Conservation (phyloP, 1,140 invertebrate genomes). For the Lutraria rhynchaena region DNA sequence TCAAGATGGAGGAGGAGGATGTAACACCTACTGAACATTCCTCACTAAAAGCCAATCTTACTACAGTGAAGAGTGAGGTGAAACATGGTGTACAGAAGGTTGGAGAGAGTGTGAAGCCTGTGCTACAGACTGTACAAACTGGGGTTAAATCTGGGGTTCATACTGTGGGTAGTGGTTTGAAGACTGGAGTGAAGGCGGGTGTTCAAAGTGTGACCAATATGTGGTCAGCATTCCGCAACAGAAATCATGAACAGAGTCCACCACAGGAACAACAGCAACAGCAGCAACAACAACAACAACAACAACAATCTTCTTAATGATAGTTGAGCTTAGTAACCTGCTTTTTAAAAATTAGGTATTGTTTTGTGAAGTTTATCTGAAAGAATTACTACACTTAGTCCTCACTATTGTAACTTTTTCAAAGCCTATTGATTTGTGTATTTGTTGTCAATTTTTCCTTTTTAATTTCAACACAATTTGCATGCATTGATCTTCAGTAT, state of each 20-base stretch:
- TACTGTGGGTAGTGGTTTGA: slow-evolving; percentile 64
- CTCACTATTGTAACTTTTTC: no score
- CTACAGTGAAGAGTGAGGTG: slow-evolving; percentile 38
- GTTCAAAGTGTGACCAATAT: slow-evolving; percentile 70
- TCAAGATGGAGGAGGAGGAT: slow-evolving; percentile 5
- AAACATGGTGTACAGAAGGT: slow-evolving; percentile 49
- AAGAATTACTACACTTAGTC: no score
- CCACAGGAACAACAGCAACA: slow-evolving; percentile 1
- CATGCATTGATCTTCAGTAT: no score
- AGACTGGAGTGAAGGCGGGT: slow-evolving; percentile 69
- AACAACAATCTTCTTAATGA: slow-evolving; percentile 1
- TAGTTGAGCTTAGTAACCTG: background rate
- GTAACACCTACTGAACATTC: slow-evolving; percentile 13
- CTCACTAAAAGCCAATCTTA: slow-evolving; percentile 27
- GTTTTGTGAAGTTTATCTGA: no score
- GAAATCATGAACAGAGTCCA: slow-evolving; percentile 27
- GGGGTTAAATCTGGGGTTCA: slow-evolving; percentile 70
- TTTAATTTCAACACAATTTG: no score
- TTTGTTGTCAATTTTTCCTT: no score
- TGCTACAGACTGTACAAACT: slow-evolving; percentile 61
- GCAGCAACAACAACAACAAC: background rate
- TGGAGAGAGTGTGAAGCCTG: slow-evolving; percentile 38
- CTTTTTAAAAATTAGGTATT: slow-evolving; percentile 12
- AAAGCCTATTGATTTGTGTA: no score
- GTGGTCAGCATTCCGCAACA: slow-evolving; percentile 66